Evolutionary conservation across 2,797 vertebrate genomes (phyloP), one percentile per base, ranked within the genome.

Genomic region (Aviceda leuphotes): DNA sequence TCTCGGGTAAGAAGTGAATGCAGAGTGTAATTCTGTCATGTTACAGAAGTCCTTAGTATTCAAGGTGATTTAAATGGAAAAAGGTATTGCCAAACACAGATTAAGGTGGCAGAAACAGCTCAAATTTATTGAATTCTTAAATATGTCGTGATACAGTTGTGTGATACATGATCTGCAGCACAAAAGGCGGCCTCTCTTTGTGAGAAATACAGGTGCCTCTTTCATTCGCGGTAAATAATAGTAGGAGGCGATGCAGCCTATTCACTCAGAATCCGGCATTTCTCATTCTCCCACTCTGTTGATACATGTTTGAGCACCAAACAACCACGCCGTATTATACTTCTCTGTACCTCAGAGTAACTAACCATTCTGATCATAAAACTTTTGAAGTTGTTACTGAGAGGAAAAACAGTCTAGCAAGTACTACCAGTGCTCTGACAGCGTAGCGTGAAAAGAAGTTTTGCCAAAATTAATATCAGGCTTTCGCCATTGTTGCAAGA

Each of bases 71-170:
- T 84, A 74, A 87, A 77, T 80, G 68, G 54, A 33, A 85, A 84
- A 95, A 66, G 12, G 63, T 73, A 87, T 47, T 79, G 66, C 80
- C 88, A 89, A 83, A 78, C 72, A 81, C 65, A 79, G 79, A 50
- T 89, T 43, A 65, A 62, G 52, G 30, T 63, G 74, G 41, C 74
- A 87, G 80, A 90, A 96, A 61, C 52, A 55, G 62, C 74, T 91
- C 55, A 73, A 8, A 80, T 92, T 67, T 91, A 88, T 22, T 49
- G 80, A 93, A 70, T 79, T 87, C 55, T 89, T 90, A 65, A 86
- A 76, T 83, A 44, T 55, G 76, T 72, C 76, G 43, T 49, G 49
- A 1, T 56, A 3, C 15, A 61, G 61, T 24, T n/a, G 33, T 44
- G 56, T 56, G 77, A 47, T 66, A 55, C 31, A 18, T 81, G 84